Conservation (phyloP, 2,888 invertebrate genomes). For the Epistrophella euchroma region DNA sequence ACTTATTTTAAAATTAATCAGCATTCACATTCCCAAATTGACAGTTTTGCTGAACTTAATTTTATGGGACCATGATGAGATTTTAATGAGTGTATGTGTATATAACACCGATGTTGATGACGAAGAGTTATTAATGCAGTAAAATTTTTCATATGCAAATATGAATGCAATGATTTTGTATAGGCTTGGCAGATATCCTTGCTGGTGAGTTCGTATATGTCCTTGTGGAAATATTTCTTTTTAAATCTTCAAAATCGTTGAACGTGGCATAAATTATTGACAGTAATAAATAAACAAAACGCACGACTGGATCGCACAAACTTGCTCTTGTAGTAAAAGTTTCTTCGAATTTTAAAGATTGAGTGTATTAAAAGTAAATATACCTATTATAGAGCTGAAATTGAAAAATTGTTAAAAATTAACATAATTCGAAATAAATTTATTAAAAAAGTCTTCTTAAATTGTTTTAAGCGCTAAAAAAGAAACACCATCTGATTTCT, state of each 20-base stretch:
- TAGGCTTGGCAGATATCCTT: background rate
- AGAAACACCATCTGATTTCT: too few relatives aligned
- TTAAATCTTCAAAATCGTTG: background rate
- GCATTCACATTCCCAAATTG: constrained; percentile 20
- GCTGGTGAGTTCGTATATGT: background rate
- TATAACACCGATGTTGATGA: constrained; percentile 12
- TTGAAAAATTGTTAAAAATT: too few relatives aligned
- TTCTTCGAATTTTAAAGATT: too few relatives aligned
- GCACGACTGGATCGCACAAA: too few relatives aligned
- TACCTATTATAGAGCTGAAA: too few relatives aligned
- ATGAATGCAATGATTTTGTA: background rate
- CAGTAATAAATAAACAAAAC: too few relatives aligned
- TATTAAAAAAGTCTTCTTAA: too few relatives aligned
- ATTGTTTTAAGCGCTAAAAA: too few relatives aligned
- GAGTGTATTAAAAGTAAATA: too few relatives aligned
- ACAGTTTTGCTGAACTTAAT: constrained; percentile 20
- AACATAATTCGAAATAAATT: too few relatives aligned
- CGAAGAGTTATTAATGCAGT: constrained; percentile 17
- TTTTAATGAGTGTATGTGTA: constrained; percentile 30
- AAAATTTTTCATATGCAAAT: constrained; percentile 7
- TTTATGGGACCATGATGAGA: constrained; percentile 24
- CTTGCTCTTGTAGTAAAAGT: too few relatives aligned
- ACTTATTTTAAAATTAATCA: constrained; percentile 41
- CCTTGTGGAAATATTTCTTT: background rate
- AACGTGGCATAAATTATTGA: background rate